Conservation (phyloP, 2,888 invertebrate genomes). For the Melinaea menophilus region DNA sequence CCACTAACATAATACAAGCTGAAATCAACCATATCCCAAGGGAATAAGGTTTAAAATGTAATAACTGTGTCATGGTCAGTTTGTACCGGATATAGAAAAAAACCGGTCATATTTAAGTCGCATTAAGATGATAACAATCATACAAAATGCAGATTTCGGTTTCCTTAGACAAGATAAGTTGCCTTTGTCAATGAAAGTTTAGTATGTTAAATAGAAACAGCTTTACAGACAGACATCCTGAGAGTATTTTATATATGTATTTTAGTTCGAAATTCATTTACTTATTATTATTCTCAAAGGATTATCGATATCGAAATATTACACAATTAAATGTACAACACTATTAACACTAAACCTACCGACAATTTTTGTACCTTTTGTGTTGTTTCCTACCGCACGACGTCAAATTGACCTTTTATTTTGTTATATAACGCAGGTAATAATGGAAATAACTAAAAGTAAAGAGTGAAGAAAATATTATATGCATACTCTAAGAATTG, state of each 20-base stretch:
- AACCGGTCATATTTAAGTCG: slow-evolving; percentile 51
- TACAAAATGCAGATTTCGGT: slow-evolving; percentile 60
- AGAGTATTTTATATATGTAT: slow-evolving; percentile 9
- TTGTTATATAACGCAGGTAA: too few species aligned
- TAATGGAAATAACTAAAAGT: too few species aligned
- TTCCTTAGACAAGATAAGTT: slow-evolving; percentile 39
- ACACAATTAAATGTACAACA: slow-evolving; percentile 44
- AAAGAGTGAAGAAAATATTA: too few species aligned
- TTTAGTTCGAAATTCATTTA: slow-evolving; percentile 17
- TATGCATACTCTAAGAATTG: too few species aligned
- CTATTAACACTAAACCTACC: neutral
- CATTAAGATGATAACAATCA: slow-evolving; percentile 68
- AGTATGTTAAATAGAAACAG: slow-evolving; percentile 8
- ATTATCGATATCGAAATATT: slow-evolving; percentile 53
- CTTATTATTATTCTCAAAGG: slow-evolving; percentile 35
- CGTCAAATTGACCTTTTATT: too few species aligned
- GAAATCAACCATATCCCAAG: slow-evolving; percentile 24
- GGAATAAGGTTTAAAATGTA: slow-evolving; percentile 20
- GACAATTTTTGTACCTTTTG: too few species aligned
- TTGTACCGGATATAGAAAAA: slow-evolving; percentile 49
- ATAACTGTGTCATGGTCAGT: slow-evolving; percentile 16
- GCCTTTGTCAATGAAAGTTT: slow-evolving; percentile 28
- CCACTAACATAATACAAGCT: slow-evolving; percentile 14
- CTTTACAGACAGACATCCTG: slow-evolving; percentile 1
- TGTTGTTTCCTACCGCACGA: too few species aligned